These are phyloP conservation scores for Aphidius colemani DNA, from an alignment of 2,888 invertebrate species.

Conservation along the genomic window DNA sequence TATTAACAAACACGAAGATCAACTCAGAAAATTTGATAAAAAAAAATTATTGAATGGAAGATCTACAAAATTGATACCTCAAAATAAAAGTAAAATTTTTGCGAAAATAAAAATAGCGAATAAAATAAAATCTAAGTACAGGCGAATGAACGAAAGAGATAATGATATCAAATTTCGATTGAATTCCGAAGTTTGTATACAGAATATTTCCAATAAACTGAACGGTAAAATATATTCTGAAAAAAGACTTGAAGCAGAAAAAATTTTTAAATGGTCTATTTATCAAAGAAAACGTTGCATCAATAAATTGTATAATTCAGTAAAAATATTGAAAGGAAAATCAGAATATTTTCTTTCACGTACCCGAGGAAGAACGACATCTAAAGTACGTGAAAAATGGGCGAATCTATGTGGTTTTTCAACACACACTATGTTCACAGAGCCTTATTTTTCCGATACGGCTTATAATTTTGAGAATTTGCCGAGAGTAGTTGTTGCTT, in stretches of 20 bases:
- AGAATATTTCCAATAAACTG: too few species aligned
- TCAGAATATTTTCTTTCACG: neutral
- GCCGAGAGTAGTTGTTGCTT: neutral
- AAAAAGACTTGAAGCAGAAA: constrained; percentile 12
- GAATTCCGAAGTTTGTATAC: too few species aligned
- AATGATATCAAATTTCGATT: too few species aligned
- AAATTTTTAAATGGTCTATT: constrained; percentile 13
- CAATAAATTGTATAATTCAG: neutral
- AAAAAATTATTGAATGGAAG: too few species aligned
- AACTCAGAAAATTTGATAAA: too few species aligned
- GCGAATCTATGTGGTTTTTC: neutral
- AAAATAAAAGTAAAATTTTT: too few species aligned
- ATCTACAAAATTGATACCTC: too few species aligned
- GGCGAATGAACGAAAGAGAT: too few species aligned
- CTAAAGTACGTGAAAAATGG: neutral
- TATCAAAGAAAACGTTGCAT: neutral
- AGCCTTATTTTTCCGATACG: constrained; percentile 12
- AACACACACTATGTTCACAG: constrained; percentile 11
- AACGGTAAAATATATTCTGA: neutral
- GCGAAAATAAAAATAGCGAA: too few species aligned
- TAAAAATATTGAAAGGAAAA: neutral
- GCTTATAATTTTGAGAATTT: constrained; percentile 11
- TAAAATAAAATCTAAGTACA: too few species aligned
- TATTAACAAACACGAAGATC: too few species aligned
- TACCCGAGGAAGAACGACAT: neutral